Percentiles rank a stretch among this genome's conserved stretches.
These are phyloP conservation scores for Tachycineta bicolor DNA, from an alignment of 2,113 vertebrate species.

Conservation along the genomic window DNA sequence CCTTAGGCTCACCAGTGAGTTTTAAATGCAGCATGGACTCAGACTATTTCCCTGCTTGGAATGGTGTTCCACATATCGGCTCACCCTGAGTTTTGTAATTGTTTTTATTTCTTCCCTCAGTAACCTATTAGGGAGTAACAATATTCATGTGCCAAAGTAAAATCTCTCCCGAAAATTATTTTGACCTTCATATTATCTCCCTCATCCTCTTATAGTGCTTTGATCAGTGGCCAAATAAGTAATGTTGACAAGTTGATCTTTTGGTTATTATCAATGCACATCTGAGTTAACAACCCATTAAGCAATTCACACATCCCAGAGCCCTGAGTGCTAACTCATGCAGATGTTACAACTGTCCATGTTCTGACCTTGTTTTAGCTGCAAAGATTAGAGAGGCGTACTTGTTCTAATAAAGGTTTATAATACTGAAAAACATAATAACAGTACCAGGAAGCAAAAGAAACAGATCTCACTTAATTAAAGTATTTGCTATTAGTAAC, in stretches of 20 bases:
- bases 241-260: slow-evolving; percentile 66
- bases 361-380: slow-evolving; percentile 51
- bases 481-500: not conserved
- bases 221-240: slow-evolving; percentile 61
- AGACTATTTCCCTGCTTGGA: not conserved
- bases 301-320: slow-evolving; percentile 58
- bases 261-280: slow-evolving; percentile 53
- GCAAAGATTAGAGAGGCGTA: not conserved
- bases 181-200: slow-evolving; percentile 46
- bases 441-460: not conserved
- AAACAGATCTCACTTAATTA: not conserved
- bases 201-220: slow-evolving; percentile 16
- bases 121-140: not conserved
- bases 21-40: not conserved
- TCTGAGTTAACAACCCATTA: slow-evolving; percentile 68
- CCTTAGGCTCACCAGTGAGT: not conserved
- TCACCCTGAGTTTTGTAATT: not conserved
- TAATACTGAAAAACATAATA: not conserved
- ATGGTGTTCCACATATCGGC: not conserved
- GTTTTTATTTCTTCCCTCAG: not conserved
- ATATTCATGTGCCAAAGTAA: not conserved
- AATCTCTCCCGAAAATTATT: slow-evolving; percentile 26
- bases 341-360: slow-evolving; percentile 47
- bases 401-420: slow-evolving; percentile 13
- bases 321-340: slow-evolving; percentile 41